Base-by-base conservation (phyloP, 30 jellyfish, hydroid and myxozoan genomes). In the Chrysaora quinquecirrha region DNA sequence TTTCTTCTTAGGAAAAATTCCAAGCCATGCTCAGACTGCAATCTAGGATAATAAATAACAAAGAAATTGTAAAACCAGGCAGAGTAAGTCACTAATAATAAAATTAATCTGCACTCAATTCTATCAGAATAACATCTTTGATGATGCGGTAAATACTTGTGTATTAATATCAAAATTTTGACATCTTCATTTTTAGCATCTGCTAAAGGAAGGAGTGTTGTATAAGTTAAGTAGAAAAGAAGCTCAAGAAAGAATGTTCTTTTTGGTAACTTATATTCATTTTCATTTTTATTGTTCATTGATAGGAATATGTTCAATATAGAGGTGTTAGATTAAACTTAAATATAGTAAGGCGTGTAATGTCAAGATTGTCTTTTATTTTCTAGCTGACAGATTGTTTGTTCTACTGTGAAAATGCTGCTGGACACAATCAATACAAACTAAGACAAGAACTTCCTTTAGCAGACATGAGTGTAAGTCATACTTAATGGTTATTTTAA, bases 61-160 rank as follows among this genome's bases (percentile, higher is more conserved):
- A 84, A 48, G 99, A 94, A 60, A 87, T 94, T 33, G 96, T 94
- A 14, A 94, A 94, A 74, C 97, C 99, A 0, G 99, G 99, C 34
- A 71, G 99, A 84, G 99, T 94, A 68, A 35, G 97, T n/a, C 10
- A 3, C 2, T 56, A 65, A 9, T 38, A 14, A 1, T 21, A 10
- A 10, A 6, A 10, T 2, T 16, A 3, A 3, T 21, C n/a, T 66
- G 10, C 27, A 7, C 21, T 66, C 61, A 21, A 69, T 70, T 80
- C 30, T 56, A 0, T 12, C 76, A 78, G 30, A n/a, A n/a, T n/a
- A n/a, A n/a, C n/a, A n/a, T n/a, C n/a, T n/a, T n/a, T n/a, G n/a
- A n/a, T n/a, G n/a, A n/a, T n/a, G n/a, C n/a, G n/a, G n/a, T n/a
- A n/a, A n/a, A n/a, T n/a, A n/a, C n/a, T n/a, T n/a, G n/a, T n/a